Base-by-base conservation (phyloP, 2,888 invertebrate genomes). In the Ramazzottius varieornatus region DNA sequence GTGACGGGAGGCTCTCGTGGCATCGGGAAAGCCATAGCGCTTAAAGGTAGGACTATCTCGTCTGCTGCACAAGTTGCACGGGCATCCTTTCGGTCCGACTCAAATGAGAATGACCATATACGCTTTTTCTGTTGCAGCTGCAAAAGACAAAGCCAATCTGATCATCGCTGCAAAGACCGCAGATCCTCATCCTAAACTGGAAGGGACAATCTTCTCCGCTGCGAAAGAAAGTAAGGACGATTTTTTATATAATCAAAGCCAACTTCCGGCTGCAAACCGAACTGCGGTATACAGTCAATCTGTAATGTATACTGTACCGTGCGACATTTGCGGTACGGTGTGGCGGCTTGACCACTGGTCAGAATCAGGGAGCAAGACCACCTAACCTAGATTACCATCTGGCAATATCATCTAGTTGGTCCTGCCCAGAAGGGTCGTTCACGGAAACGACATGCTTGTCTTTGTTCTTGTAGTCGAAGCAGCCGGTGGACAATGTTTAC, bases 1-100 rank as follows among this genome's bases (percentile, higher is more conserved):
- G 88, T 96, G 69, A 92, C 93, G 33, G 96, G 96, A 63, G 94
- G 90, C 24, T 92, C 91, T 65, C 82, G 96, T 71, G 96, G 96
- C 33, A 96, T 96, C 72, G 96, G 96, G 0, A 88, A 91, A 77
- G 86, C 86, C 24, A 93, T 96, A 70, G 94, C 92, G 1, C 74
- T 93, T 66, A 93, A 90, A 78, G 74, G 73, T 65, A 75, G 32
- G 54, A 13, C 13, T 40, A 13, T 40, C 20, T 40, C 40, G 40
- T 13, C 13, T 20, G 40, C 13, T 40, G n/a, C n/a, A n/a, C n/a
- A n/a, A n/a, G n/a, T n/a, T n/a, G n/a, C n/a, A n/a, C n/a, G n/a
- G n/a, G 40, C 40, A 8, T 40, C 20, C 40, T 20, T 40, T 40
- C 8, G 40, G 8, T 13, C 40, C 20, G 40, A 40, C 8, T 40